These are phyloP conservation scores for Rousettus leschenaultii DNA, from an alignment of 2,113 vertebrate genomes.

Conservation along the genomic window DNA sequence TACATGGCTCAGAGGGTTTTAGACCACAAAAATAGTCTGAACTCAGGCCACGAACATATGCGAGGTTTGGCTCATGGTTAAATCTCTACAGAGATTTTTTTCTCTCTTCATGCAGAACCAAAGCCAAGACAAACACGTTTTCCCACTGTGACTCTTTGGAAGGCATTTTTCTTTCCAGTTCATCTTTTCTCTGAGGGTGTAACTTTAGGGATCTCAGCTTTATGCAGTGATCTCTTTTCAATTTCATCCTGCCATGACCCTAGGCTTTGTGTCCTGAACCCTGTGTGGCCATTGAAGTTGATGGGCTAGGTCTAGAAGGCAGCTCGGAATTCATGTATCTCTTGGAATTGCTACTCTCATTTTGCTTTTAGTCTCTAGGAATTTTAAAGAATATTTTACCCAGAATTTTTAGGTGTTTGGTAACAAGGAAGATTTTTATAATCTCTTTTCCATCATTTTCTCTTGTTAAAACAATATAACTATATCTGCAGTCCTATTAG, in stretches of 20 bases:
- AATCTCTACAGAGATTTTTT: neutral
- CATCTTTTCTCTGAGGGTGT: neutral
- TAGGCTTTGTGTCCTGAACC: neutral
- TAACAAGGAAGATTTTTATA: neutral
- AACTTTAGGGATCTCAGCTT: neutral
- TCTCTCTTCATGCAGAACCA: neutral
- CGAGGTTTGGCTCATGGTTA: neutral
- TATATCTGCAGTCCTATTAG: neutral
- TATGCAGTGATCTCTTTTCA: neutral
- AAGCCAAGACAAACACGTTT: neutral
- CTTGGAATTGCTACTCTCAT: neutral
- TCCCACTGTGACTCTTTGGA: neutral
- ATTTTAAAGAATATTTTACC: neutral
- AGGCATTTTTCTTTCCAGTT: neutral
- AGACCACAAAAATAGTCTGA: neutral
- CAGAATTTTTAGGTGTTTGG: neutral
- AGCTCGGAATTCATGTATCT: neutral
- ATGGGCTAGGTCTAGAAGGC: neutral
- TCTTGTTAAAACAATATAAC: neutral
- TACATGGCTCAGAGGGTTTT: neutral
- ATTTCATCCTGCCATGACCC: neutral
- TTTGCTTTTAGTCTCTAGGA: neutral
- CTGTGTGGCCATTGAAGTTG: neutral
- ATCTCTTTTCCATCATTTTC: neutral
- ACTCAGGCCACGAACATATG: neutral